Base-by-base conservation (phyloP, 2,888 invertebrate species). In the Eristalis arbustorum region DNA sequence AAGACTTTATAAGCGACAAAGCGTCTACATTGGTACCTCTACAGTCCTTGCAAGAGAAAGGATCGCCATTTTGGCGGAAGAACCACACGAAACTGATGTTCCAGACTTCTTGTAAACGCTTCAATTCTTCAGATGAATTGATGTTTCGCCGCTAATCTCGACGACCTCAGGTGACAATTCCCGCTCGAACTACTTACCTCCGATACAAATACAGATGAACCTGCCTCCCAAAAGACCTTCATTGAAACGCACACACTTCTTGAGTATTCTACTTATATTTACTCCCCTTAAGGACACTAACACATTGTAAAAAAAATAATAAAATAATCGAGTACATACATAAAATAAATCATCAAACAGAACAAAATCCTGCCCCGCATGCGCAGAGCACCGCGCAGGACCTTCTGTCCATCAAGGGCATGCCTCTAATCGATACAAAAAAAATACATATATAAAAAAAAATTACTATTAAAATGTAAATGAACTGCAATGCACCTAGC, bases 281-380 rank as follows among this genome's bases (percentile, higher is more conserved):
- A 59, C 59, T 25, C 59, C 23, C 59, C 25, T 59, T 23, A 14
- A 25, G 25, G 59, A 34, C 31, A 31, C 63, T 64, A 64, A 37
- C 63, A 64, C 28, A 64, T 64, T 37, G 37, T 61, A 62, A 71
- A 63, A 69, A 61, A 68, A 66, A 49, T 28, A 31, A 40, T 64
- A 61, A 25, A 5, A 31, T 31, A 31, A 28, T 49, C 23, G 66
- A 76, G 14, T 61, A 68, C n/a, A 61, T 71, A 77, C 61, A 56
- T 57, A 69, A 63, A 69, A 42, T 23, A 69, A 31, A 62, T 76
- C 68, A 68, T 63, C 42, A 66, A 78, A 72, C 57, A 78, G 34
- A 72, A 66, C 66, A 66, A 78, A 57, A 31, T 71, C 66, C 22
- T 23, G 22, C 18, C 56, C 18, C 18, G 59, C 42, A 28, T 23